Evolutionary conservation across 1,140 invertebrate species (phyloP), one percentile per base, ranked within the genome.

Genomic region (Caenorhabditis brenneri): DNA sequence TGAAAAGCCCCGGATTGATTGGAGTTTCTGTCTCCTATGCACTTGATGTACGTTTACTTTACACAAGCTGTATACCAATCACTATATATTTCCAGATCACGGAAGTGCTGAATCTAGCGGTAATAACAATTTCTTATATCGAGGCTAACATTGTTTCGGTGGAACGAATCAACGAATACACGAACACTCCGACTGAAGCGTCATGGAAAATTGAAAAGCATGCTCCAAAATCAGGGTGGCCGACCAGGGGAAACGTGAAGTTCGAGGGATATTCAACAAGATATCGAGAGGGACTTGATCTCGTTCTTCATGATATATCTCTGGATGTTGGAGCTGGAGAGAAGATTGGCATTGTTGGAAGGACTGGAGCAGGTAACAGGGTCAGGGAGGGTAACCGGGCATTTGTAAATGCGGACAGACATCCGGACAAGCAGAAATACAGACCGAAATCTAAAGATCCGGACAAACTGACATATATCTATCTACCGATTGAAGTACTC

Each of bases 91-190:
- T 39, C 5, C 94, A 91, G 91, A 92, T 98, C 69, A 98, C 97
- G 0, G 95, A 96, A 93, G 96, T 95, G 0, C 92, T 98, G 4
- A 98, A 97, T 91, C 97, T 96, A 96, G 92, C 98, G 84, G 96
- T 99, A 7, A 93, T 96, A 84, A 97, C 98, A 96, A 95, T 95
- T 0, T 96, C 95, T 7, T 96, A 98, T 88, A 94, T 99, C 39
- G 97, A 99, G 92, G 97, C 96, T 0, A 97, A 98, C 90, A 98
- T 98, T 86, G 97, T 99, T 0, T 95, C 96, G 16, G 96, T 99
- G 1, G 97, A 99, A 91, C 94, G 97, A 91, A 96, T 99, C 86
- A 96, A 96, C 91, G 97, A 99, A 90, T 99, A 98, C 90, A 94
- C 95, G 10, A 81, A 33, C 22, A 85, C 84, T n/a, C 60, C 84